Evolutionary conservation across 2,888 invertebrate species (phyloP).

Genomic region (Apamea sordens): DNA sequence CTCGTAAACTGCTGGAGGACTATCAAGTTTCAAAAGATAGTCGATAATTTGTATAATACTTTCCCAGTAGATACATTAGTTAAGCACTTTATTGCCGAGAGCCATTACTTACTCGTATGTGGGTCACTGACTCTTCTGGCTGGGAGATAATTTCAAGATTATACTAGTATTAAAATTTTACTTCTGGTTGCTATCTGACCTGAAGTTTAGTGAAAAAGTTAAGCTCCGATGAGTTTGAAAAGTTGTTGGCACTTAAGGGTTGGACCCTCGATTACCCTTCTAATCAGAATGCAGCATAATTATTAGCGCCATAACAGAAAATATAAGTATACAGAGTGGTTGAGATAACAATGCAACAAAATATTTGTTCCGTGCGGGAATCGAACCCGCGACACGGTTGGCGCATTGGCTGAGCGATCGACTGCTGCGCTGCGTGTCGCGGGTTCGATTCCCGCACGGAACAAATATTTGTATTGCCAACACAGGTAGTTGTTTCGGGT

Average conservation of each 20-base stretch:
- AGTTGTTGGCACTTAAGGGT: neutral
- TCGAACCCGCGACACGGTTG: too few species aligned
- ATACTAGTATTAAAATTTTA: too few species aligned
- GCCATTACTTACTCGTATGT: neutral
- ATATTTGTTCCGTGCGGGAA: too few species aligned
- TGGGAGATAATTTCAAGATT: neutral
- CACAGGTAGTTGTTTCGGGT: too few species aligned
- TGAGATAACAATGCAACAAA: too few species aligned
- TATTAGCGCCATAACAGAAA: neutral
- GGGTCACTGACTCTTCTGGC: neutral
- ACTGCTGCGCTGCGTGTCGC: too few species aligned
- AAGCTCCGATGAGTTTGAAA: neutral
- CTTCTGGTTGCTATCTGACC: neutral
- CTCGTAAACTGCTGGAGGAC: neutral
- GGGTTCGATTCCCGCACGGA: too few species aligned
- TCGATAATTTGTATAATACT: neutral
- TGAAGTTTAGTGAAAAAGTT: neutral
- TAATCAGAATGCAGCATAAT: neutral
- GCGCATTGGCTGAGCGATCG: too few species aligned
- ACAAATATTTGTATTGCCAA: too few species aligned
- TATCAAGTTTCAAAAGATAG: neutral
- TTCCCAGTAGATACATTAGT: neutral
- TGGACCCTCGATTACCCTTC: neutral
- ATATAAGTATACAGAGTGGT: neutral
- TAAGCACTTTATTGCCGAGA: neutral